Evolutionary conservation across 2,113 vertebrate genomes (phyloP).

Genomic region (Microtus richardsoni): DNA sequence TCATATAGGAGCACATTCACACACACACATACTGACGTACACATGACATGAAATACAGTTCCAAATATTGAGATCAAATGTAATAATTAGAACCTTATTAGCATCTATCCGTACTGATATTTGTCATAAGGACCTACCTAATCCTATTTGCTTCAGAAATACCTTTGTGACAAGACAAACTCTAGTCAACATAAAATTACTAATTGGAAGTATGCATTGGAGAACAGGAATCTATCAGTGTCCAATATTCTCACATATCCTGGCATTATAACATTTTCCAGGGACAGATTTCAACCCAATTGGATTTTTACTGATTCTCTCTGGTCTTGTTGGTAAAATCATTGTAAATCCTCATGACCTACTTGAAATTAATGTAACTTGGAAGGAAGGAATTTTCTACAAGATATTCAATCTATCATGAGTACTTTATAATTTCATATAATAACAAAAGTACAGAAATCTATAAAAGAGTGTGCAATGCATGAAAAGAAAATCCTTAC

Average conservation of each 20-base stretch:
- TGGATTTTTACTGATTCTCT: not conserved
- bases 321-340: not conserved
- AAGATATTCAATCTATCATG: not conserved
- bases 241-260: accelerated
- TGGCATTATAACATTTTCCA: not conserved
- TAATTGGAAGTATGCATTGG: not conserved
- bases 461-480: not conserved
- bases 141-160: not conserved
- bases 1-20: not conserved
- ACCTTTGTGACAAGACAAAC: not conserved
- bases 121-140: not conserved
- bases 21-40: not conserved
- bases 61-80: not conserved
- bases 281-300: not conserved
- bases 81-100: not conserved
- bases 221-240: not conserved
- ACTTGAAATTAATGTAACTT: not conserved
- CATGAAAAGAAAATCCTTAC: not conserved
- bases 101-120: not conserved
- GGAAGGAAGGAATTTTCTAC: not conserved
- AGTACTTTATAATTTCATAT: not conserved
- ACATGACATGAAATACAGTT: not conserved
- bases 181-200: not conserved
- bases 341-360: not conserved
- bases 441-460: not conserved